These are phyloP conservation scores for Sinocyclocheilus grahami DNA, from an alignment of 2,113 vertebrate genomes.

Conservation along the genomic window DNA sequence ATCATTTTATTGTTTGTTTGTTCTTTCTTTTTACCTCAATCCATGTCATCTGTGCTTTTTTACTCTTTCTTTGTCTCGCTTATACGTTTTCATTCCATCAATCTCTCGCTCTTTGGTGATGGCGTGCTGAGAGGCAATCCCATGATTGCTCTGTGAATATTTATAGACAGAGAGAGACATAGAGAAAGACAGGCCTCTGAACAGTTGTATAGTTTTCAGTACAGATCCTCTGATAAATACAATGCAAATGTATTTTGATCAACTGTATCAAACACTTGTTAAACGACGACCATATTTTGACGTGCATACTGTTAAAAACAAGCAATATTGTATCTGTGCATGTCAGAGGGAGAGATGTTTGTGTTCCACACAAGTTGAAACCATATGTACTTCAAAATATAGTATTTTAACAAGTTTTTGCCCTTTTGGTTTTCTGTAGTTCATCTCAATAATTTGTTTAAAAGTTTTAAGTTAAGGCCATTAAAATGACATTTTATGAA, in stretches of 20 bases:
- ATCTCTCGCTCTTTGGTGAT: slow-evolving; percentile 52
- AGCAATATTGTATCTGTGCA: no score
- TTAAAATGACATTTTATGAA: neutral
- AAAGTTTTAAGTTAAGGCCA: neutral
- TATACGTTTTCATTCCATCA: slow-evolving; percentile 23
- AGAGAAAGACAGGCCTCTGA: neutral
- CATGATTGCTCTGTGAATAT: slow-evolving; percentile 78
- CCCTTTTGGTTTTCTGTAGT: neutral
- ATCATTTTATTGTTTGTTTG: neutral
- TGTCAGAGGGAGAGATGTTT: no score
- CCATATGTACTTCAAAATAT: no score
- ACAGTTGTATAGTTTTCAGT: neutral
- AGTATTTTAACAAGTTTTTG: no score
- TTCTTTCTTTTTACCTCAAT: neutral
- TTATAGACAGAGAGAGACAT: slow-evolving; percentile 67
- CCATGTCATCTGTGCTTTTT: slow-evolving; percentile 24
- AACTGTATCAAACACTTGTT: neutral
- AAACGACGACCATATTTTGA: no score
- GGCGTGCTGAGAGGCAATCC: slow-evolving; percentile 72
- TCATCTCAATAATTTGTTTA: neutral
- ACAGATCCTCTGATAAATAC: neutral
- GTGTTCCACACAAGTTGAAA: no score
- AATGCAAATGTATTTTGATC: neutral
- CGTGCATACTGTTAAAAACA: no score
- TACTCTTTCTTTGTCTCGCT: slow-evolving; percentile 26